Evolutionary conservation across 2,113 vertebrate species (phyloP), one percentile per base, ranked within the genome.

Genomic region (Scophthalmus maximus): DNA sequence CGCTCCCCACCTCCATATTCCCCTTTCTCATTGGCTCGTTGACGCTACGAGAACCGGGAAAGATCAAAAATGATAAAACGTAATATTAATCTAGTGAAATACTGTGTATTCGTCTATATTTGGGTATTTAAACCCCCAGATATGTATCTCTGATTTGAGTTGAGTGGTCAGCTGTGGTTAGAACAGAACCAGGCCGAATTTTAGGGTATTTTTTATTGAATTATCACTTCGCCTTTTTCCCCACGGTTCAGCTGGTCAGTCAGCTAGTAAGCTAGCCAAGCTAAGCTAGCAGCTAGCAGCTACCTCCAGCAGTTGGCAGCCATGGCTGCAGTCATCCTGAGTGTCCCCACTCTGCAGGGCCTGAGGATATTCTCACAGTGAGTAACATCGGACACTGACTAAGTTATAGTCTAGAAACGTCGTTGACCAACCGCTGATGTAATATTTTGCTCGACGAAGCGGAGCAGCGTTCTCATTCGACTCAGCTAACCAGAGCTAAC

Each of bases 251-350:
- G 42, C 27, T 18, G 32, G 1, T 71, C 34, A 32, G 38, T 20
- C 4, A 47, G 51, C 38, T 2, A 23, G 52, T 40, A 59, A 70
- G 74, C 22, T 11, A 11, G n/a, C n/a, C n/a, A 14, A 57, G 55
- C 66, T 38, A 55, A 64, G 26, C 25, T 53, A 55, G 44, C 49
- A 53, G 73, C 71, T 82, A 88, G 53, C 58, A 20, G n/a, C 23
- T n/a, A n/a, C n/a, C n/a, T n/a, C n/a, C n/a, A 29, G 8, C 32
- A 69, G 81, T 81, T 70, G 38, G 32, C 50, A 63, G 73, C 22
- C 6, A 94, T 94, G 93, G 91, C 93, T 84, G 89, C 92, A 36
- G 86, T 93, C 38, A 88, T 94, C 22, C 68, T 93, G 70, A 92
- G 86, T 81, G 87, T 87, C 58, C 80, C 84, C 30, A 78, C 76